Evolutionary conservation across 2,113 vertebrate genomes (phyloP).

Genomic region (Ictalurus punctatus): DNA sequence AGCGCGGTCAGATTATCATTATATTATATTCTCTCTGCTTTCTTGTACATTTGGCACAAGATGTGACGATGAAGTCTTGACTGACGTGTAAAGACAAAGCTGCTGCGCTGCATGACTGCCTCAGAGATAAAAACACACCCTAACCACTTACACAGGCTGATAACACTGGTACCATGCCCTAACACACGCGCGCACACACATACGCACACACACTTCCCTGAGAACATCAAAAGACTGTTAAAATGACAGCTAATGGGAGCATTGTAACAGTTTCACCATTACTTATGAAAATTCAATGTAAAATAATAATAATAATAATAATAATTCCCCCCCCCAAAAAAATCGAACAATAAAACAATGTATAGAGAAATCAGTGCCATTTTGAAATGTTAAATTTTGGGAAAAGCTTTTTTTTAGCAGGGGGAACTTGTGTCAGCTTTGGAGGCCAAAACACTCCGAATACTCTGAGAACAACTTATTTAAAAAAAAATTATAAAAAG

Average conservation of each 20-base stretch:
- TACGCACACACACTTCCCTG: conserved; percentile 66
- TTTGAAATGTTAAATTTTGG: neutral
- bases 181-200: conserved; percentile 38
- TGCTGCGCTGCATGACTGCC: conserved; percentile 33
- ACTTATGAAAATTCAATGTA: neutral
- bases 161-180: conserved; percentile 58
- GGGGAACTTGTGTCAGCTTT: neutral
- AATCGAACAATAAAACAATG: conserved; percentile 1
- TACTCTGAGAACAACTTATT: neutral
- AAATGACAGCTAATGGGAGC: conserved; percentile 59
- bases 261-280: conserved; percentile 20
- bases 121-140: conserved; percentile 39
- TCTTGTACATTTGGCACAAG: conserved; percentile 49
- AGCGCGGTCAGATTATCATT: neutral
- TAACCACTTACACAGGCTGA: conserved; percentile 33
- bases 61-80: conserved; percentile 21
- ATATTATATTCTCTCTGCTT: conserved; percentile 6
- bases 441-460: neutral
- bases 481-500: neutral
- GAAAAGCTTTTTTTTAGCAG: neutral
- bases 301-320: neutral
- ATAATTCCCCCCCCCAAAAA: too few species aligned
- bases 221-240: conserved; percentile 69
- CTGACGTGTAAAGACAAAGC: conserved; percentile 21
- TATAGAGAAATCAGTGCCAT: conserved; percentile 31